Conservation (phyloP, 2,113 vertebrate genomes). For the Rhea americana region DNA sequence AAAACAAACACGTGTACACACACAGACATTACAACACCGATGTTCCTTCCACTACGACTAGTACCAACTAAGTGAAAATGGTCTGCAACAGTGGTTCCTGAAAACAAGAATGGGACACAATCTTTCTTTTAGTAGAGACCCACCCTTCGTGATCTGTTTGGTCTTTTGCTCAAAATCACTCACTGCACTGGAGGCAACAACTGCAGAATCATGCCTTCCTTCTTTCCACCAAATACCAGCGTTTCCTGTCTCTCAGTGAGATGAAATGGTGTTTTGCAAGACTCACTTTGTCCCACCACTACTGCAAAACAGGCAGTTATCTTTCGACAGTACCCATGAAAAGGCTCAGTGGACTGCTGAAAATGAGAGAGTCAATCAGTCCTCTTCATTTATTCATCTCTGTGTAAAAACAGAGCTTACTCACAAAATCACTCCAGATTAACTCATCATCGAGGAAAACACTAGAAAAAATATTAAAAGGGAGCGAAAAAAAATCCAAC, state of each 20-base stretch:
- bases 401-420: background rate
- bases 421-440: background rate
- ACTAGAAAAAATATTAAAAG: background rate
- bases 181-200: background rate
- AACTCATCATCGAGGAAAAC: background rate
- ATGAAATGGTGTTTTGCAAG: background rate
- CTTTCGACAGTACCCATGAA: background rate
- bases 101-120: background rate
- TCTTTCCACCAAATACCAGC: background rate
- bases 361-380: background rate
- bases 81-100: background rate
- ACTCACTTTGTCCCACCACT: background rate
- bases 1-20: background rate
- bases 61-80: background rate
- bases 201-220: background rate
- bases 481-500: background rate
- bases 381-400: background rate
- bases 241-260: background rate
- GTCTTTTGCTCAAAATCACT: background rate
- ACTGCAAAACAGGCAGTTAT: background rate
- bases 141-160: background rate
- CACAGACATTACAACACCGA: background rate
- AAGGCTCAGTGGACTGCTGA: background rate
- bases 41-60: background rate
- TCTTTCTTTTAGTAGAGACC: background rate